phyloP scores from a whole-genome alignment of 2,888 invertebrate genomes.

The Dusona sp. region DNA sequence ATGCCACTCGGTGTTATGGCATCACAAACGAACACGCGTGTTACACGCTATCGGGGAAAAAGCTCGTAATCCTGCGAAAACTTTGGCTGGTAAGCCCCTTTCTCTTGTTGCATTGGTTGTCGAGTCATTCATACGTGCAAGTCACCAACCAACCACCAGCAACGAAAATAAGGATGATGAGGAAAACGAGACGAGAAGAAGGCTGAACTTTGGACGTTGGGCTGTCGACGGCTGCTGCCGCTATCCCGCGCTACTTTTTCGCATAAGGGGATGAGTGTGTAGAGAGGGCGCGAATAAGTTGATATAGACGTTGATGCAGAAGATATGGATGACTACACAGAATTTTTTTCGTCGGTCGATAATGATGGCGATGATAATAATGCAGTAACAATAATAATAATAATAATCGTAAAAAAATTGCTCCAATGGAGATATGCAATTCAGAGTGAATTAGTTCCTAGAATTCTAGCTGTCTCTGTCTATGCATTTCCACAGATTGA shows the following conservation, averaged over 20 bases:
- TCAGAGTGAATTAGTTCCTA: conserved; percentile 30
- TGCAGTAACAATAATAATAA: neutral
- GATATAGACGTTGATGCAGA: conserved; percentile 56
- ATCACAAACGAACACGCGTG: conserved; percentile 54
- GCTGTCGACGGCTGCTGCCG: conserved; percentile 59
- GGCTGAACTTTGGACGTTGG: conserved; percentile 32
- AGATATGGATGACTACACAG: conserved; percentile 59
- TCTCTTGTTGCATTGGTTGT: conserved; percentile 69
- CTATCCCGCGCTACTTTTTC: conserved; percentile 45
- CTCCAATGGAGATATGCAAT: neutral
- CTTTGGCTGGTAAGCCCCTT: conserved; percentile 63
- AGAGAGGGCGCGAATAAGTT: conserved; percentile 59
- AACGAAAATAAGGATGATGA: conserved; percentile 75
- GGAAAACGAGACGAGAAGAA: conserved; percentile 32
- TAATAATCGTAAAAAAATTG: conserved; percentile 30
- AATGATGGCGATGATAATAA: conserved; percentile 20
- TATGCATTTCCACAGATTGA: conserved; percentile 13
- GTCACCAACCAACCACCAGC: conserved; percentile 76
- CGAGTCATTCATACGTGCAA: conserved; percentile 77
- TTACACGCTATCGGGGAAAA: conserved; percentile 50
- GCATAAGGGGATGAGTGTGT: conserved; percentile 47
- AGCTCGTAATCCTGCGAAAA: conserved; percentile 49
- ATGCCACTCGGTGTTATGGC: conserved; percentile 25
- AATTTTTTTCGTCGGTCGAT: conserved; percentile 58
- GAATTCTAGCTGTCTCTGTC: neutral